phyloP scores from a whole-genome alignment of 1,140 invertebrate species.

The Pentalonia nigronervosa region DNA sequence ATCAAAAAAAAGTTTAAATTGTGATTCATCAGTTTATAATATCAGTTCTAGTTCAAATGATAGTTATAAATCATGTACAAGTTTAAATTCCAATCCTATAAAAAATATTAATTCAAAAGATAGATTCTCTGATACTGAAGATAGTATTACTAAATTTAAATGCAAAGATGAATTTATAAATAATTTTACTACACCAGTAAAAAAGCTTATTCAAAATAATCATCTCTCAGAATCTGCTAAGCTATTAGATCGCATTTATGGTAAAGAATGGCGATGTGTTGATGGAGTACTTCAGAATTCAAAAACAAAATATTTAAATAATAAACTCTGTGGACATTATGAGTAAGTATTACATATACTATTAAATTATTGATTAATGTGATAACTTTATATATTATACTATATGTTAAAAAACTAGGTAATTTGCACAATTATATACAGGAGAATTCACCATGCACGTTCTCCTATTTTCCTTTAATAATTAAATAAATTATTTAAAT shows the following conservation, averaged over 20 bases:
- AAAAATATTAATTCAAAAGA: background rate
- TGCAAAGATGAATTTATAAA: background rate
- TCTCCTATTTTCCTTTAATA: no score
- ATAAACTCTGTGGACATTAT: background rate
- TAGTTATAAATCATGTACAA: constrained; percentile 43
- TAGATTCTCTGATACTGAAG: background rate
- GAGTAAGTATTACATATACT: constrained; percentile 24
- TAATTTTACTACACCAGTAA: constrained; percentile 26
- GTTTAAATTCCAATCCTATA: background rate
- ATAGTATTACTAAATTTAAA: background rate
- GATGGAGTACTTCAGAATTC: constrained; percentile 9
- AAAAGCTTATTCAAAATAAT: background rate
- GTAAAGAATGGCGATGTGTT: constrained; percentile 38
- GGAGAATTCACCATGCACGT: no score
- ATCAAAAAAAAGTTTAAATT: background rate
- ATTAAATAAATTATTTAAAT: no score
- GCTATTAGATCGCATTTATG: constrained; percentile 44
- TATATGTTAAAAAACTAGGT: background rate
- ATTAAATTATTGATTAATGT: background rate
- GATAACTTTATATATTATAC: background rate
- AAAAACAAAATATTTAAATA: background rate
- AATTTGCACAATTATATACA: background rate
- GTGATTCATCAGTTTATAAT: background rate
- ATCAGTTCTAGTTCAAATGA: constrained; percentile 28
- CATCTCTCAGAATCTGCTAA: constrained; percentile 35